Base-by-base conservation (phyloP, 2,888 invertebrate genomes). In the Pterobdella sp. region DNA sequence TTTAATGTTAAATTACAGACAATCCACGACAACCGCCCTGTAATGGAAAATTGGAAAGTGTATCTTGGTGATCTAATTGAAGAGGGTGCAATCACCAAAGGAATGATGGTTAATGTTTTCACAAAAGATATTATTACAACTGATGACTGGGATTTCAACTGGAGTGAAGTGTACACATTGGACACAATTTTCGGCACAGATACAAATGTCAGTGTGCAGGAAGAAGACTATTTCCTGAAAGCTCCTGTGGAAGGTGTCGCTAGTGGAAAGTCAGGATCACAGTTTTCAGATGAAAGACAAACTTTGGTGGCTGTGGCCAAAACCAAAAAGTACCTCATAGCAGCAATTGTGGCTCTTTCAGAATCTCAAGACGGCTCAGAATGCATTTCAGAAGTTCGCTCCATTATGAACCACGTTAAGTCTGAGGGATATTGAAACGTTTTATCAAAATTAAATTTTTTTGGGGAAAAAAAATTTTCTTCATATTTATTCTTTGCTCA, bases 381-480 rank as follows among this genome's bases (percentile, higher is more conserved):
- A 26, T 75, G 72, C 32, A 37, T 18, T 10, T 74, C 71, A 49
- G 77, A 77, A 42, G 64, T 77, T 32, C 29, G 75, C 49, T 75
- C 72, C 72, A 75, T 77, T 34, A 64, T 68, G 3, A 74, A 76
- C 31, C 77, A 77, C 63, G 74, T 77, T 42, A 70, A 56, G 4
- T 34, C 65, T 1, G 77, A 77, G 63, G 77, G 77, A 26, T 77
- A 74, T 70, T 77, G 66, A 71, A 26, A n/a, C n/a, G n/a, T n/a
- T n/a, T n/a, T n/a, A n/a, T n/a, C n/a, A n/a, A n/a, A n/a, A n/a
- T n/a, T n/a, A n/a, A n/a, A n/a, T n/a, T n/a, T n/a, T n/a, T n/a
- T n/a, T n/a, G n/a, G n/a, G n/a, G n/a, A n/a, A n/a, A n/a, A n/a
- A n/a, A n/a, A n/a, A n/a, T n/a, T n/a, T n/a, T n/a, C n/a, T n/a